Conservation (phyloP, 92 coral and sea anemone species). For the Actinostola sp. region DNA sequence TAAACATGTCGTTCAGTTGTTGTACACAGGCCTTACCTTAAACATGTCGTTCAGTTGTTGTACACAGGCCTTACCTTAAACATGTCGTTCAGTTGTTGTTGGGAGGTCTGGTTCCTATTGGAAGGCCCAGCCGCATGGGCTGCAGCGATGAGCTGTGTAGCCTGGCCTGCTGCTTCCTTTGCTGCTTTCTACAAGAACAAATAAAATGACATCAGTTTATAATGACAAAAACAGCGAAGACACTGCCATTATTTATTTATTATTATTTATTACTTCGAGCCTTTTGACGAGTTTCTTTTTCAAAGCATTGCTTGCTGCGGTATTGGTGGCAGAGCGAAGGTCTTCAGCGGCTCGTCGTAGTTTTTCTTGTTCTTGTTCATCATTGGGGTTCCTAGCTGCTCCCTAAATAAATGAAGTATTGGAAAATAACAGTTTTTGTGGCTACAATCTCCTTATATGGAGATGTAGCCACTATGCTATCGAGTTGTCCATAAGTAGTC, state of each 20-base stretch:
- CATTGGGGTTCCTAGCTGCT: slow-evolving; percentile 97
- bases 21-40: no score
- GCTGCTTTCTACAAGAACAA: slow-evolving; percentile 66
- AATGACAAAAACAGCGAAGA: no score
- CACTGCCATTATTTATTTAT: no score
- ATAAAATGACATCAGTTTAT: no score
- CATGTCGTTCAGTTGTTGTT: slow-evolving; percentile 87
- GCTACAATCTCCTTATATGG: no score
- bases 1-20: no score
- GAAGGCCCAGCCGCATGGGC: slow-evolving; percentile 87
- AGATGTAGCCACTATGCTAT: no score
- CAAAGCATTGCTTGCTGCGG: slow-evolving; percentile 94
- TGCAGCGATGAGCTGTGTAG: slow-evolving; percentile 95
- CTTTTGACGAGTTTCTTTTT: slow-evolving; percentile 95
- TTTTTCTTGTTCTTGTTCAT: slow-evolving; percentile 88
- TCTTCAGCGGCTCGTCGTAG: slow-evolving; percentile 95
- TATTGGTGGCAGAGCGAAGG: slow-evolving; percentile 91
- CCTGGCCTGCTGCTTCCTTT: slow-evolving; percentile 95
- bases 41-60: no score
- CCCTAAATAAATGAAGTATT: no score
- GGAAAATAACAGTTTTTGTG: no score
- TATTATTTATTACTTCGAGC: slow-evolving; percentile 91
- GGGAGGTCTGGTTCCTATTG: slow-evolving; percentile 96
- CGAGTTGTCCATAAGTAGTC: no score
- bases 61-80: no score